phyloP scores from a whole-genome alignment of 2,113 vertebrate genomes.

The Neodontobutis hainanensis region DNA sequence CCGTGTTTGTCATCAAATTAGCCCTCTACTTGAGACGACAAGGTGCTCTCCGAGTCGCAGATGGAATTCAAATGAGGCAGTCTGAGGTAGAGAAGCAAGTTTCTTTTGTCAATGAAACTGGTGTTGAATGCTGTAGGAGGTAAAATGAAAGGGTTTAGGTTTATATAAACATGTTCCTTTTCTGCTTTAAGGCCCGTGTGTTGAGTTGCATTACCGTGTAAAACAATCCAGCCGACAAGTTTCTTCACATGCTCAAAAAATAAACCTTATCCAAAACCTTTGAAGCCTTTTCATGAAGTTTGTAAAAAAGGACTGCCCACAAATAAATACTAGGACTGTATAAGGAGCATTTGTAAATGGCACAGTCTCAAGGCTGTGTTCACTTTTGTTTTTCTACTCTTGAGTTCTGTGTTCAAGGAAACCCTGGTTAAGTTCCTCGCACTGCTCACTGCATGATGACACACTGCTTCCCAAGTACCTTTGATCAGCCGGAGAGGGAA shows the following conservation, averaged over 20 bases:
- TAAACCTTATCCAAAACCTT: conserved; percentile 18
- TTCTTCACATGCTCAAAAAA: conserved; percentile 13
- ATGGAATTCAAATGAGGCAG: conserved; percentile 56
- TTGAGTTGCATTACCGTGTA: conserved; percentile 13
- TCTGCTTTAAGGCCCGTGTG: conserved; percentile 16
- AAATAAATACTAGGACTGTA: conserved; percentile 19
- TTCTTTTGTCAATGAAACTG: conserved; percentile 35
- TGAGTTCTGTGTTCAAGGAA: conserved; percentile 19
- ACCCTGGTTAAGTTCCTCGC: conserved; percentile 45
- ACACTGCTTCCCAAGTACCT: conserved; percentile 40
- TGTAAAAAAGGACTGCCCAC: not conserved
- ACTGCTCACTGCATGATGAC: conserved; percentile 38
- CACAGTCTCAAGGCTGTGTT: conserved; percentile 39
- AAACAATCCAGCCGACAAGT: conserved; percentile 26
- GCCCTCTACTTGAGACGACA: conserved; percentile 49
- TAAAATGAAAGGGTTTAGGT: conserved; percentile 28
- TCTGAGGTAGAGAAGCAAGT: conserved; percentile 36
- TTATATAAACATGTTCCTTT: conserved; percentile 25
- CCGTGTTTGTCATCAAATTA: conserved; percentile 73
- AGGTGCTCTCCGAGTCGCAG: conserved; percentile 45
- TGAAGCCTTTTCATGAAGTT: conserved; percentile 40
- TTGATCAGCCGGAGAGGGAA: conserved; percentile 65
- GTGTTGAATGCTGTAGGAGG: conserved; percentile 41
- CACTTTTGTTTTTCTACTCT: conserved; percentile 55
- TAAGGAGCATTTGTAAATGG: conserved; percentile 23